Evolutionary conservation across 1,140 invertebrate genomes (phyloP), one percentile per base, ranked within the genome.

Genomic region (Argopecten irradians): DNA sequence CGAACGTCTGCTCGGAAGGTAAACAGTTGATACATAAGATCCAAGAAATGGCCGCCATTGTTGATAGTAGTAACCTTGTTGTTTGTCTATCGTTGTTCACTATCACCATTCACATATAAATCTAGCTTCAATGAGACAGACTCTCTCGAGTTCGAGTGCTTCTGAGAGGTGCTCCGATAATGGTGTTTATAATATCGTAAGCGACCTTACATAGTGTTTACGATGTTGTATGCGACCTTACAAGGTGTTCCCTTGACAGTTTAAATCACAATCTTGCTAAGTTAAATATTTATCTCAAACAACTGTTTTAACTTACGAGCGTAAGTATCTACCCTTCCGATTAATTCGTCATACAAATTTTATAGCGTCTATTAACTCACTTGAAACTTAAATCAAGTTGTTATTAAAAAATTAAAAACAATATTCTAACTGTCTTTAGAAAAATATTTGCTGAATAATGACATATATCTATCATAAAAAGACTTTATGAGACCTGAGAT

Each of bases 221-320:
- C 19, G 22, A n/a, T 71, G 55, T 71, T 71, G n/a, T 71, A 71
- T 28, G 55, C 55, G 55, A 71, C 55, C 55, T 71, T 71, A 71
- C 55, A 71, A 71, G 55, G 55, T 71, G 55, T 71, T 71, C 55
- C 55, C 55, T 28, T 16, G 55, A 71, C 55, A 71, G 55, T 71
- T 71, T 8, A 71, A 71, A 71, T 71, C 55, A 8, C 55, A 71
- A 71, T 22, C 55, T 71, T n/a, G 22, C 55, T 16, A 71, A 28
- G n/a, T 71, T 71, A 71, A 71, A 71, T 71, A 71, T 71, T 71
- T 71, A n/a, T 71, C 55, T n/a, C 55, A 71, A 71, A 71, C 55
- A 71, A 71, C 8, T 71, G 55, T 28, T 16, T 71, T 71, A 71
- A 71, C 19, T 71, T 71, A 5, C 5, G 36, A 8, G 36, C 36